These are phyloP conservation scores for Borostomias antarcticus DNA, from an alignment of 2,797 vertebrate species.

Conservation along the genomic window DNA sequence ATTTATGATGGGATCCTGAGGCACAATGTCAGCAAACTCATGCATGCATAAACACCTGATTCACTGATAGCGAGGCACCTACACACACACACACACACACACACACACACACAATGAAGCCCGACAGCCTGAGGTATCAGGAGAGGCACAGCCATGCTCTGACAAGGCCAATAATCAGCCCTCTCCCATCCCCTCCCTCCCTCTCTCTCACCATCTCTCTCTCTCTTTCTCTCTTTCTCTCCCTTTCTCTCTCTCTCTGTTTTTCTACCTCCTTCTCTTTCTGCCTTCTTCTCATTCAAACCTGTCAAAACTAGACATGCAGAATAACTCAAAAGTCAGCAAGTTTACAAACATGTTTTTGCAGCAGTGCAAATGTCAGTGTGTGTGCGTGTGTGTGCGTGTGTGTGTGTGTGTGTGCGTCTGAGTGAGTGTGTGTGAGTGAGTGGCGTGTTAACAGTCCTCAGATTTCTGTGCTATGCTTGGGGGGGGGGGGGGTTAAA, in stretches of 20 bases:
- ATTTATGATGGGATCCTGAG: background rate
- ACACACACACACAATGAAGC: background rate
- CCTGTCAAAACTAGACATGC: background rate
- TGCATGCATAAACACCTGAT: background rate
- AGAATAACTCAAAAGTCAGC: background rate
- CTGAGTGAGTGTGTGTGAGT: background rate
- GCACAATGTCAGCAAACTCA: background rate
- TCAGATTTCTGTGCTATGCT: conserved; percentile 23
- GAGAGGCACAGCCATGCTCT: conserved; percentile 12
- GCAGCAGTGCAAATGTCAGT: background rate
- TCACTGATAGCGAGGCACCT: background rate
- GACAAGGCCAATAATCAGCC: conserved; percentile 18
- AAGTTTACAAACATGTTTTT: background rate
- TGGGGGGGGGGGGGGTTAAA: conserved; percentile 25
- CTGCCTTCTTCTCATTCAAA: background rate
- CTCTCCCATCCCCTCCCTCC: no score
- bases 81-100: conserved; percentile 5
- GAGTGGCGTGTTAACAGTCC: conserved; percentile 15
- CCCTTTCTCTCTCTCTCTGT: no score
- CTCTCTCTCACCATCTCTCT: no score
- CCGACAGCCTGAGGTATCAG: background rate
- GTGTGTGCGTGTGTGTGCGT: background rate
- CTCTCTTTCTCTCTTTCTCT: conserved; percentile 3
- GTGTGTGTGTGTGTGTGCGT: background rate
- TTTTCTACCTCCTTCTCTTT: background rate